Conservation (phyloP, 2,113 vertebrate genomes). For the Mormyrus lacerda region DNA sequence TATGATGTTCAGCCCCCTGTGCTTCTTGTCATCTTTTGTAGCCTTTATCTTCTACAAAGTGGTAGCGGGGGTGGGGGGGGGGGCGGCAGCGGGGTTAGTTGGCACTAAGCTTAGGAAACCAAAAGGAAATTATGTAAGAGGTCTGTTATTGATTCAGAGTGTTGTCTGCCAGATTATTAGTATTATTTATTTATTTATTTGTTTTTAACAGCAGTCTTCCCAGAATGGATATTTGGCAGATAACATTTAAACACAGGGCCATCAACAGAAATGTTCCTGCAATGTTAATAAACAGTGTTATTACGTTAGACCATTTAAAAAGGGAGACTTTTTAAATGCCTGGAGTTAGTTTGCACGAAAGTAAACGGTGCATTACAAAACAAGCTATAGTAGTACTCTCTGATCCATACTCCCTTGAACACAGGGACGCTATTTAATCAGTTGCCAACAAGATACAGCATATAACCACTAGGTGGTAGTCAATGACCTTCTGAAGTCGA, state of each 20-base stretch:
- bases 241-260: neutral
- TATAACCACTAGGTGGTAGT: slow-evolving; percentile 18
- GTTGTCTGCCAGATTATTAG: neutral
- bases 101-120: neutral
- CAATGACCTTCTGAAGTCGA: neutral
- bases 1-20: neutral
- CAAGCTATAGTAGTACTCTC: neutral
- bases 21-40: neutral
- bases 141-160: neutral
- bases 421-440: neutral
- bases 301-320: neutral
- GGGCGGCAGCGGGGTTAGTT: too few species aligned
- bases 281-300: neutral
- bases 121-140: neutral
- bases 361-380: neutral
- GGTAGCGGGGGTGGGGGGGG: neutral
- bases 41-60: neutral
- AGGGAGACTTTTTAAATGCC: neutral
- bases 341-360: neutral
- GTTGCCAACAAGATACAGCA: neutral
- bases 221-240: neutral
- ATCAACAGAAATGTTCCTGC: neutral
- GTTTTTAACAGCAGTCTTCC: neutral
- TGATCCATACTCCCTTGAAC: neutral
- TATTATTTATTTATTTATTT: neutral